Percentiles rank a stretch among this genome's conserved stretches.
Conservation (phyloP, 2,888 invertebrate species). For the Lochmaea capreae region DNA sequence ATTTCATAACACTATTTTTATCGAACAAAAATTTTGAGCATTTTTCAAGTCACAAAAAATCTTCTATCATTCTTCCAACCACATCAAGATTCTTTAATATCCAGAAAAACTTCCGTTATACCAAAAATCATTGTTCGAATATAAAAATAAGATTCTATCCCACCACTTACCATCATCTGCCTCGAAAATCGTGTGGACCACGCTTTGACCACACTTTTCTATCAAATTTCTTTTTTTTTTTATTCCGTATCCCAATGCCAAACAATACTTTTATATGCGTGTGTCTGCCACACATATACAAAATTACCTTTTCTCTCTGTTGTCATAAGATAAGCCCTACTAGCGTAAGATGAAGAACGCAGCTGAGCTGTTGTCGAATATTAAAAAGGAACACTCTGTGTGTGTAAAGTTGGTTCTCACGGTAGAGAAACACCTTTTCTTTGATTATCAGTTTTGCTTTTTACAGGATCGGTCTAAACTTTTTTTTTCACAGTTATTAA, state of each 20-base stretch:
- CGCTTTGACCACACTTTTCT: slow-evolving; percentile 54
- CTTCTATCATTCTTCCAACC: too few species aligned
- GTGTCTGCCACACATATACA: slow-evolving; percentile 47
- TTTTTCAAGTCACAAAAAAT: too few species aligned
- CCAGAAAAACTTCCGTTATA: background rate
- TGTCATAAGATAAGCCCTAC: slow-evolving; percentile 9
- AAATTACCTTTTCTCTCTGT: slow-evolving; percentile 39
- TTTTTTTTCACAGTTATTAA: too few species aligned
- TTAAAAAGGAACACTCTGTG: slow-evolving; percentile 45
- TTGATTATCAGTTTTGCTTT: slow-evolving; percentile 53
- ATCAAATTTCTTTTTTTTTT: slow-evolving; percentile 31
- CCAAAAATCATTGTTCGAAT: background rate
- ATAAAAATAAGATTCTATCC: slow-evolving; percentile 3
- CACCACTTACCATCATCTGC: slow-evolving; percentile 17
- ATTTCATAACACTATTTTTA: too few species aligned
- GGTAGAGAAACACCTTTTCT: slow-evolving; percentile 56
- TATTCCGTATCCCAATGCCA: slow-evolving; percentile 34
- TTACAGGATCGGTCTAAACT: slow-evolving; percentile 26
- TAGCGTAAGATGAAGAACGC: slow-evolving; percentile 28
- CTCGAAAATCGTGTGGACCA: slow-evolving; percentile 48
- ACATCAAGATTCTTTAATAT: too few species aligned
- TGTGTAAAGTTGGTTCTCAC: slow-evolving; percentile 52
- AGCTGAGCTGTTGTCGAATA: slow-evolving; percentile 49
- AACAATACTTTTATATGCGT: slow-evolving; percentile 46
- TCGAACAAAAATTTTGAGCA: too few species aligned